Conservation (phyloP, 2,797 vertebrate genomes). For the Hydrolagus colliei region DNA sequence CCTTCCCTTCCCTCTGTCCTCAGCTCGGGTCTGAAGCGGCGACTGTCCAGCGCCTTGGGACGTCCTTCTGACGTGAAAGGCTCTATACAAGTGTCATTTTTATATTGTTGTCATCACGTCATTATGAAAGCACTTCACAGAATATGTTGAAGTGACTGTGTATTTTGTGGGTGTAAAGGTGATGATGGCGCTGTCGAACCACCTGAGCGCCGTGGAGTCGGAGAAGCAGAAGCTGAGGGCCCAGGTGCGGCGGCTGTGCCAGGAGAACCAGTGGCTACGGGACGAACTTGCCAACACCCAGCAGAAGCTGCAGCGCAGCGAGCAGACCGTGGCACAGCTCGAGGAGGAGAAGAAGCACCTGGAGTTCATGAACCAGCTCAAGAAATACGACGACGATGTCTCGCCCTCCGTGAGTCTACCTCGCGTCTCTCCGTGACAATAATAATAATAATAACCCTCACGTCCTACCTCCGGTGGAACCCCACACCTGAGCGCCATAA, state of each 20-base stretch:
- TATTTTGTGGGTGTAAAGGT: conserved; percentile 56
- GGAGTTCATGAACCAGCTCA: conserved; percentile 95
- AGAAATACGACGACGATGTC: conserved; percentile 90
- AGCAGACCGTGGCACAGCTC: conserved; percentile 91
- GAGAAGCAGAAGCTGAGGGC: conserved; percentile 97
- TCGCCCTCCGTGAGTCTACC: conserved; percentile 69
- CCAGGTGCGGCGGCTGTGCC: conserved; percentile 87
- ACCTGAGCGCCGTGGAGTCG: conserved; percentile 90
- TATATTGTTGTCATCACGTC: too few relatives aligned
- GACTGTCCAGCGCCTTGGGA: too few relatives aligned
- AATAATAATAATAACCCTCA: too few relatives aligned
- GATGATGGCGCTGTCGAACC: conserved; percentile 95
- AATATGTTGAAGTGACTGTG: too few relatives aligned
- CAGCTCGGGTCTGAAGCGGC: too few relatives aligned
- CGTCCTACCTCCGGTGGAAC: too few relatives aligned
- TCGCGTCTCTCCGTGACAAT: too few relatives aligned
- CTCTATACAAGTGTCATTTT: too few relatives aligned
- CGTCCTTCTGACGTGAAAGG: too few relatives aligned
- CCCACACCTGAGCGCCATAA: too few relatives aligned
- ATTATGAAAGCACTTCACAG: conserved; percentile 2
- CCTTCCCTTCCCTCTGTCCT: not conserved
- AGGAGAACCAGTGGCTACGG: conserved; percentile 97
- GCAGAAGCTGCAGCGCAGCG: conserved; percentile 93
- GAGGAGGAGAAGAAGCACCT: conserved; percentile 98
- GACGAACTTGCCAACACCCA: conserved; percentile 95